Evolutionary conservation across 2,113 vertebrate species (phyloP), one percentile per base, ranked within the genome.

Genomic region (Dinomys branickii): DNA sequence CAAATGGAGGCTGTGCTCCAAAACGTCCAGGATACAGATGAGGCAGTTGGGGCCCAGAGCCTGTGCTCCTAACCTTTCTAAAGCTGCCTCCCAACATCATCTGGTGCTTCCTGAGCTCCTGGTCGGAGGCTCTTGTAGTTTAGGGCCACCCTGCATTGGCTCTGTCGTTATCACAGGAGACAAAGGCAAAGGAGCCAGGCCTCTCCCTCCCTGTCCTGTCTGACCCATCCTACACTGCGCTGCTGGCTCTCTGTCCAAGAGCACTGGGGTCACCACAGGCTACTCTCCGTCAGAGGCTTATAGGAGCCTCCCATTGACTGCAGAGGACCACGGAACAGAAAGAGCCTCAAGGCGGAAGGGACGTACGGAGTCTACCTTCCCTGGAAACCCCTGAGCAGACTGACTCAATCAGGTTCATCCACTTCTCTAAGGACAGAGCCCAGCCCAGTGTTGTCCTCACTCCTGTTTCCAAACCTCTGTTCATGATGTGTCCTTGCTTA

Each of bases 181-280:
- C 1, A 3, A 35, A 47, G 26, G 13, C 0, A 0, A 35, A 22
- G 41, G 35, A 47, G 35, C 59, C 14, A 1, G 10, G 1, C 0
- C 0, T 65, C 56, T 86, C 86, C 35, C 65, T 69, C 28, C 65
- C 65, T 24, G n/a, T 4, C 33, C 2, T n/a, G 3, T 20, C 10
- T 22, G 1, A 19, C 58, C 44, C 41, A 0, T 38, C 71, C 69
- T 78, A 77, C 30, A 50, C 52, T 33, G 7, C 19, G 20, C 41
- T 35, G 1, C 59, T 58, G 38, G 38, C 4, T 77, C 3, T 2
- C 69, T 96, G 89, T 17, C 75, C 20, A 1, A 7, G 5, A 16
- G 26, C 59, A 20, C 22, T 54, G 85, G 58, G 77, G 14, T 78
- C 59, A 87, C 35, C 75, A 38, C 30, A 11, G 30, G n/a, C 59